Conservation (phyloP, 2,113 vertebrate genomes). For the Platichthys flesus region DNA sequence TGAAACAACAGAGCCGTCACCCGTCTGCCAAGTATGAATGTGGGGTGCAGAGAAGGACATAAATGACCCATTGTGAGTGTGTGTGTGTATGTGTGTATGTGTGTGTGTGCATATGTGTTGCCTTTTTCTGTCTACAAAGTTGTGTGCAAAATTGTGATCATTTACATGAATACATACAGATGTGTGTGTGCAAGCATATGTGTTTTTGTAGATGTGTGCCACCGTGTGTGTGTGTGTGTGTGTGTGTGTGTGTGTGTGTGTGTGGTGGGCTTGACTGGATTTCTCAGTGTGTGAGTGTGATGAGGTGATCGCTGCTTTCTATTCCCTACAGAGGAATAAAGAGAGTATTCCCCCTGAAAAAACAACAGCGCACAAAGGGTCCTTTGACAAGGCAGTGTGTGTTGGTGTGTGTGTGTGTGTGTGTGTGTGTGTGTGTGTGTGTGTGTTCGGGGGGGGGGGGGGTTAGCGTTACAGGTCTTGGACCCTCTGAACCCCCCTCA, state of each 20-base stretch:
- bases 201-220: conserved; percentile 14
- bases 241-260: conserved; percentile 19
- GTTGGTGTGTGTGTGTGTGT: conserved; percentile 51
- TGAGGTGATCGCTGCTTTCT: conserved; percentile 93
- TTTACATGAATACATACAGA: conserved; percentile 18
- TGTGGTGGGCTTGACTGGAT: conserved; percentile 73
- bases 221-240: conserved; percentile 10
- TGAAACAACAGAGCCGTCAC: conserved; percentile 85
- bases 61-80: conserved; percentile 85
- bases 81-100: conserved; percentile 26
- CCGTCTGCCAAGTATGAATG: conserved; percentile 71
- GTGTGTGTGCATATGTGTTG: background rate
- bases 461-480: conserved; percentile 55
- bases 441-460: conserved; percentile 33
- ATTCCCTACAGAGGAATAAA: conserved; percentile 93
- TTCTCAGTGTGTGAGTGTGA: conserved; percentile 83
- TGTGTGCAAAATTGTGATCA: background rate
- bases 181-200: background rate
- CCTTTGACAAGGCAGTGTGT: conserved; percentile 82
- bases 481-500: conserved; percentile 73
- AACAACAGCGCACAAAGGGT: conserved; percentile 89
- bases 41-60: conserved; percentile 74
- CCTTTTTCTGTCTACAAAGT: background rate
- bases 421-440: conserved; percentile 43
- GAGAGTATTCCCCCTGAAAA: conserved; percentile 93